A percentile compares a stretch with the other conserved stretches of the same genome.
These are phyloP conservation scores for Cecidostiba fungosa DNA, from an alignment of 2,888 invertebrate species.

Conservation along the genomic window DNA sequence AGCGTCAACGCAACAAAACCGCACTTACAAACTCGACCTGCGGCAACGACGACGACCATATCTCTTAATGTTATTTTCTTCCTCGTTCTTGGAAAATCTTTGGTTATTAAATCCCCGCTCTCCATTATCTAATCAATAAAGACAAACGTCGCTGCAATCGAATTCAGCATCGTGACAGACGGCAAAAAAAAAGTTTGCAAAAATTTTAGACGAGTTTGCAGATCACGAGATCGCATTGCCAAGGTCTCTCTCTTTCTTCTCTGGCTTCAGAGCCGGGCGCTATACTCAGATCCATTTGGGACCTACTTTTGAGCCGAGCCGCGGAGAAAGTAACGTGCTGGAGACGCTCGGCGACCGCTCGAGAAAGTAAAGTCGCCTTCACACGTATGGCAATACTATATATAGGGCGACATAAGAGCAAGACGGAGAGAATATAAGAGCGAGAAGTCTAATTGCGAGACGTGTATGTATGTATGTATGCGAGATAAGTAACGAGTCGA, in stretches of 20 bases:
- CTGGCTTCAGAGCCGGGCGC: background rate
- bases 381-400: constrained; percentile 69
- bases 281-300: constrained; percentile 74
- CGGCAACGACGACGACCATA: background rate
- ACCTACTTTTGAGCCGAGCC: constrained; percentile 76
- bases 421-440: too few relatives aligned
- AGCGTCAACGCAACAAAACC: background rate
- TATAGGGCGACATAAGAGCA: constrained; percentile 67
- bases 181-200: too few relatives aligned
- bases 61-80: background rate
- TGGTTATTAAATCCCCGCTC: background rate
- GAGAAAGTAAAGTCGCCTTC: constrained; percentile 75
- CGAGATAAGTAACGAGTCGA: background rate
- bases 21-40: background rate
- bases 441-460: background rate
- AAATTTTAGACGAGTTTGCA: constrained; percentile 32
- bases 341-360: constrained; percentile 71
- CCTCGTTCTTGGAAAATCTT: background rate
- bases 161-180: too few relatives aligned
- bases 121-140: background rate
- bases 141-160: too few relatives aligned
- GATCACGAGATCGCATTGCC: constrained; percentile 44
- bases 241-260: constrained; percentile 39
- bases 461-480: background rate
- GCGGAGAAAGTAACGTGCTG: constrained; percentile 75